Base-by-base conservation (phyloP, 2,797 vertebrate species). In the Pangasius sanitwongsei region DNA sequence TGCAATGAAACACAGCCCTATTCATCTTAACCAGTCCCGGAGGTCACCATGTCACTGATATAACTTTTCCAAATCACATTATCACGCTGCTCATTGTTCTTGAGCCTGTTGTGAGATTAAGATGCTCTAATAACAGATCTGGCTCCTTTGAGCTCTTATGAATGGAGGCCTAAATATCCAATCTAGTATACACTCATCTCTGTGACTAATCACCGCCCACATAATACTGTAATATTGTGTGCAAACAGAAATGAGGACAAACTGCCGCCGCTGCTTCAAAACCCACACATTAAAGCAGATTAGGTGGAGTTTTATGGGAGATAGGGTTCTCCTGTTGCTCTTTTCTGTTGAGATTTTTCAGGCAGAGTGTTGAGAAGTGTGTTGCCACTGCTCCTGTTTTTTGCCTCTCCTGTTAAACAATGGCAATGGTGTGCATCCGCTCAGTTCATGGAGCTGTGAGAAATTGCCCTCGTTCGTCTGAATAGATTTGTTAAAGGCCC, bases 401-500 rank as follows among this genome's bases (percentile, higher is more conserved):
- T 37, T 59, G 18, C 31, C 34, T 41, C 88, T 90, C 59, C 67
- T 48, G 34, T 61, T 44, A 37, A 91, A 92, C 90, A 92, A 92
- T 90, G 69, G 57, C 13, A 0, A 23, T 55, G 70, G 41, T 75
- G 67, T 88, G 86, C 53, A 78, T 88, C 81, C 88, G 88, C 34
- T 75, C 82, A 72, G 83, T 87, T 89, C 95, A 94, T 92, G 93
- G 95, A 94, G 95, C 93, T 95, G 94, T 96, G 95, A 95, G 94
- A 95, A 87, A 94, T 94, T n/a, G 86, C 92, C 95, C 94, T 92
- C 83, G 90, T 93, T 95, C n/a, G 90, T 94, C 95, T 97, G 97
- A 98, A 98, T 97, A 96, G 97, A 97, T 97, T 98, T 97, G 97
- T 98, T 97, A 97, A 90, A 96, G 94, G 95, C 96, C 96, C 96